These are phyloP conservation scores for Spinus olivaceus DNA, from an alignment of 2,797 vertebrate genomes.

Conservation along the genomic window DNA sequence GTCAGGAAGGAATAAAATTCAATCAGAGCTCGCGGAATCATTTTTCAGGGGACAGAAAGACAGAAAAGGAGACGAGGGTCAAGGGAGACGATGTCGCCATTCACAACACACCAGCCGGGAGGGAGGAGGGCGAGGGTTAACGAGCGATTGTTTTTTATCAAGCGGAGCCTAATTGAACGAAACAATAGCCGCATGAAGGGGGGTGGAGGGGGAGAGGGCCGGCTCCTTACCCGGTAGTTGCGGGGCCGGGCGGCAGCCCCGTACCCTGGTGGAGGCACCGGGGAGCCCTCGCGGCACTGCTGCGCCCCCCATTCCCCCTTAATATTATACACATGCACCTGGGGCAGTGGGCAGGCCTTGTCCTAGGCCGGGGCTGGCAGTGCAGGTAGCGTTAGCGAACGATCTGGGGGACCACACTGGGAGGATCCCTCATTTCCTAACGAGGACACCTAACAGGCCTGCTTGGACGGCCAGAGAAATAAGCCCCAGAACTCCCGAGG, in stretches of 20 bases:
- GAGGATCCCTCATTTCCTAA: background rate
- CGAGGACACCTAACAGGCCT: background rate
- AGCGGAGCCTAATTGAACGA: conserved; percentile 36
- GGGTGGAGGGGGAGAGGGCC: background rate
- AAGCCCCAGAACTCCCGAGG: background rate
- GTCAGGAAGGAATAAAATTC: conserved; percentile 91
- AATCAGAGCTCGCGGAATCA: conserved; percentile 83
- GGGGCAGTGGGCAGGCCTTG: background rate
- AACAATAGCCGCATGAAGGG: conserved; percentile 1
- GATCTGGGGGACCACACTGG: no score
- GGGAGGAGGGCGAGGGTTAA: conserved; percentile 24
- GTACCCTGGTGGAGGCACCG: background rate
- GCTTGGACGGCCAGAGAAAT: background rate
- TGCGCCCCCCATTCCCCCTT: background rate
- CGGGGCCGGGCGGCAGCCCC: background rate
- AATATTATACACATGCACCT: background rate
- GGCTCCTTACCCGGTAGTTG: background rate
- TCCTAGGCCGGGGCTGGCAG: background rate
- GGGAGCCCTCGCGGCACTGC: background rate
- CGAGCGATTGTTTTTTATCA: conserved; percentile 52
- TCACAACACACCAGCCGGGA: conserved; percentile 36
- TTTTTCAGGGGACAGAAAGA: conserved; percentile 86
- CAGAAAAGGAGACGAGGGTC: conserved; percentile 79
- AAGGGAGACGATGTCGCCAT: conserved; percentile 80
- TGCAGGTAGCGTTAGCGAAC: background rate